Evolutionary conservation across 23 tunicate species (phyloP), one percentile per base, ranked within the genome.

Genomic region (Trididemnum nubilum): DNA sequence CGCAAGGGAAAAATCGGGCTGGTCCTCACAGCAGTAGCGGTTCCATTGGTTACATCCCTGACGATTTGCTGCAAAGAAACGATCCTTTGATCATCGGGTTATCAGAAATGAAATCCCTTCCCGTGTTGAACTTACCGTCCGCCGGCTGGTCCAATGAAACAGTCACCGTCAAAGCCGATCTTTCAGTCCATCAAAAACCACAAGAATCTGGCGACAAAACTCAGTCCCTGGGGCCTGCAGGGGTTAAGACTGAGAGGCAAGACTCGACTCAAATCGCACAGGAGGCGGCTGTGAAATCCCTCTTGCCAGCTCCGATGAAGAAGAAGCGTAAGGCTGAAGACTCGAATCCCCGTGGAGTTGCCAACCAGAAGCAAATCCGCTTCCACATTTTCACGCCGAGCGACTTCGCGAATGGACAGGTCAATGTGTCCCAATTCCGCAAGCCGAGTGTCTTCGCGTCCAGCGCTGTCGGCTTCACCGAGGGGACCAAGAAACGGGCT

Each of bases 351-450:
- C 2, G 18, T 37, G 21, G 21, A 40, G 22, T 27, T 36, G 61
- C 79, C 25, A 19, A 5, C 2, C 78, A 73, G 58, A 73, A 39
- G 32, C 78, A 38, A 73, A 37, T 73, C 19, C 78, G 78, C 58
- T 85, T 85, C 63, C 90, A 85, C 33, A 80, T 36, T 67, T 85
- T 85, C 79, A 85, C 90, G 18, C 90, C 90, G 21, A 85, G 65
- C 0, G 90, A 85, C 36, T 85, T 85, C 40, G 79, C 72, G 1
- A 82, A 71, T 69, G 87, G 81, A 9, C 67, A 67, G 0, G 90
- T 85, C 25, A 85, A 85, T 51, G 82, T 83, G 12, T 85, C 90
- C 26, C 85, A 84, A 50, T 91, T 80, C 50, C 80, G 86, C 12
- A 91, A 86, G 44, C 89, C 89, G 35, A 91, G 89, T 50, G 97